phyloP scores from a whole-genome alignment of 2,888 invertebrate species.

The Volucella bombylans region DNA sequence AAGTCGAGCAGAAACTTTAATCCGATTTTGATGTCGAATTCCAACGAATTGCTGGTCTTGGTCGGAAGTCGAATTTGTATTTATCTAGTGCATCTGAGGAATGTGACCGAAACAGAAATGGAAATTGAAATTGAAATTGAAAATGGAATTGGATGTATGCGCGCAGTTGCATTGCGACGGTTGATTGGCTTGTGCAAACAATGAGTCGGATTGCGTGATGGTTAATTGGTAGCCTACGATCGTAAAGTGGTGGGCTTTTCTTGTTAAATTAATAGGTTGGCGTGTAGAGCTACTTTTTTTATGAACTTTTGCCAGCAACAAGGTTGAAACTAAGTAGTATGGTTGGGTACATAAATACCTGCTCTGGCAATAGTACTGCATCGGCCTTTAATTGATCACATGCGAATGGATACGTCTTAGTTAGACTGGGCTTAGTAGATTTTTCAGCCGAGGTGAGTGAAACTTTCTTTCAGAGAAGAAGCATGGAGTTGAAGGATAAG shows the following conservation, averaged over 20 bases:
- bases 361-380: constrained; percentile 3
- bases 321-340: background rate
- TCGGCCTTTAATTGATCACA: background rate
- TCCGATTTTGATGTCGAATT: constrained; percentile 19
- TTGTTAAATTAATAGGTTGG: constrained; percentile 30
- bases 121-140: no score
- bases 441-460: no score
- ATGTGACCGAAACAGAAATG: constrained; percentile 7
- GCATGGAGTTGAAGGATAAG: no score
- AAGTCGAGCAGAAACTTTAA: background rate
- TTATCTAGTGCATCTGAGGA: background rate
- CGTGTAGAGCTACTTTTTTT: constrained; percentile 1
- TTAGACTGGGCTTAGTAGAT: no score
- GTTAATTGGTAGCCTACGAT: constrained; percentile 18
- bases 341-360: constrained; percentile 10
- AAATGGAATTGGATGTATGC: background rate
- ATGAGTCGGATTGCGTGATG: constrained; percentile 39
- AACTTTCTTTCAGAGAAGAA: no score
- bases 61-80: background rate
- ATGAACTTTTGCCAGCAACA: constrained; percentile 23
- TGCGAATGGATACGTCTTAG: background rate
- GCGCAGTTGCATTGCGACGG: background rate
- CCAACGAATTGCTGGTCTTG: background rate
- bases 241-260: constrained; percentile 18
- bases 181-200: constrained; percentile 41